Base-by-base conservation (phyloP, 2,797 vertebrate species). In the Catamblyrhynchus diadema region DNA sequence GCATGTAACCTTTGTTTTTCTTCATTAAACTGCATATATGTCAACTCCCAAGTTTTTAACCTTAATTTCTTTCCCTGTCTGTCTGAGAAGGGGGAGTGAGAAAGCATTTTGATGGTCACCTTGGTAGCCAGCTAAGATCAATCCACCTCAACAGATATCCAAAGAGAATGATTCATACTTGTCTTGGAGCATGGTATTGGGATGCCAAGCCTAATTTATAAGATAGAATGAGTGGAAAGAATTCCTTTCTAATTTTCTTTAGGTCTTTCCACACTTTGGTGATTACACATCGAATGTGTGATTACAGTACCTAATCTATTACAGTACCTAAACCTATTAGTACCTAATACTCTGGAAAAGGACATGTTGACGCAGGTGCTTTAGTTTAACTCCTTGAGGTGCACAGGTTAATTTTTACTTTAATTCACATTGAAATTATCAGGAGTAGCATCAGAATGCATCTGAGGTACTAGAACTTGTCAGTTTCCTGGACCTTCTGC, bases 371-470 rank as follows among this genome's bases (percentile, higher is more conserved):
- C 12, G 41, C 0, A 65, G 13, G 21, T 1, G 4, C 25, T 59
- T 90, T 41, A 57, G 14, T 61, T 57, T 50, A 66, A 66, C 47
- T 66, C 28, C 25, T 94, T 70, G 28, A 37, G 24, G 12, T n/a
- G 28, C 14, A 35, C 14, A 56, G 3, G 5, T 62, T 27, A 16
- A 61, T 41, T 61, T 60, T 28, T 61, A 30, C 37, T 61, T 25
- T 50, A 28, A 51, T 50, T 54, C 3, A 44, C 7, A 8, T 15
- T 59, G 39, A 70, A 91, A 77, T 50, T 30, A 50, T 28, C 7
- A 35, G n/a, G 6, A 70, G 4, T 22, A 35, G 17, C 5, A 33
- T 53, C 7, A 1, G 2, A 87, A 71, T 0, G 0, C 2, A 32
- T 45, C 25, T 60, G 57, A 89, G 67, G 3, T 51, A 48, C 20